Evolutionary conservation across 53 echinoderm and acorn worm species (phyloP).

Genomic region (Echinarachnius parma): DNA sequence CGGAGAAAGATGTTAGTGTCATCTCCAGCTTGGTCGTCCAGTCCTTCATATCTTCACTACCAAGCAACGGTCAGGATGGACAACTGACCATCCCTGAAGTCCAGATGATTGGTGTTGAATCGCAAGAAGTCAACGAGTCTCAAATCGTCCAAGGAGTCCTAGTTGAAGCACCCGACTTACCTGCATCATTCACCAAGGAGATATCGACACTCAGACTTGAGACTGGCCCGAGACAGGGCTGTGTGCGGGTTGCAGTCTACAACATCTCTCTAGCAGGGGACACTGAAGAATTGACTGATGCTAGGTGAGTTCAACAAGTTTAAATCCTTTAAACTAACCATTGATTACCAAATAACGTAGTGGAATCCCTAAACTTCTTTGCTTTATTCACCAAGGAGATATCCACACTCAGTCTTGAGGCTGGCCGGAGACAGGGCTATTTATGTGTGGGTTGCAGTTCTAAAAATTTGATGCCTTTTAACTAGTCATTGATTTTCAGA

Average conservation of each 20-base stretch:
- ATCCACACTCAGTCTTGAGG: no score
- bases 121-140: slow-evolving; percentile 41
- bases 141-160: slow-evolving; percentile 60
- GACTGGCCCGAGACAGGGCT: slow-evolving; percentile 1
- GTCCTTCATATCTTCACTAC: slow-evolving; percentile 59
- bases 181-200: slow-evolving; percentile 23
- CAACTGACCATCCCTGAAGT: slow-evolving; percentile 33
- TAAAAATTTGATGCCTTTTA: no score
- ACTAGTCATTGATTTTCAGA: no score
- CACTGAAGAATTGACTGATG: slow-evolving; percentile 57
- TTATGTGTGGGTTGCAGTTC: no score
- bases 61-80: slow-evolving; percentile 20
- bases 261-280: slow-evolving; percentile 78
- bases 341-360: no score
- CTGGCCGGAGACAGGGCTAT: no score
- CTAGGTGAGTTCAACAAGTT: slow-evolving; percentile 40
- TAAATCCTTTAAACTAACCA: no score
- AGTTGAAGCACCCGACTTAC: slow-evolving; percentile 64
- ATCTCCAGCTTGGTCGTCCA: slow-evolving; percentile 67
- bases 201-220: background rate
- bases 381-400: no score
- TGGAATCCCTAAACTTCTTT: no score
- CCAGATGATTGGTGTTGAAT: slow-evolving; percentile 48
- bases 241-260: slow-evolving; percentile 68
- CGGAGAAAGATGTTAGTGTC: slow-evolving; percentile 26